These are phyloP conservation scores for Stramonita haemastoma DNA, from an alignment of 2,888 invertebrate genomes.

Conservation along the genomic window DNA sequence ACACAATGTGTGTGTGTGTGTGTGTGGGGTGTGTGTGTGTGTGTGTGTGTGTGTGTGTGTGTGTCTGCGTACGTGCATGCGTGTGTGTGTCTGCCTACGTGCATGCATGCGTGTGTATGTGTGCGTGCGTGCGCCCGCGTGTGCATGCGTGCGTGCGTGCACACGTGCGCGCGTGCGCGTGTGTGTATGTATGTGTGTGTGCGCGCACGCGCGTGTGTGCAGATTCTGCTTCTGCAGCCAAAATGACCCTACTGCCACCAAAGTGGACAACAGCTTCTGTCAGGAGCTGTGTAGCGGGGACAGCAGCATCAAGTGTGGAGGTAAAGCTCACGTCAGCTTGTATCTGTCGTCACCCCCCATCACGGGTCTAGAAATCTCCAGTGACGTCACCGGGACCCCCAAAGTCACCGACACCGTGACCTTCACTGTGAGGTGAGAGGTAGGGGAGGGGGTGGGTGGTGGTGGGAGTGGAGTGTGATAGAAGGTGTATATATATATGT, in stretches of 20 bases:
- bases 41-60: too few species aligned
- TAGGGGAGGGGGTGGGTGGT: too few species aligned
- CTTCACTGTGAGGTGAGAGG: slow-evolving; percentile 20
- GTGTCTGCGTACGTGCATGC: too few species aligned
- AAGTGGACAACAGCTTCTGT: slow-evolving; percentile 46
- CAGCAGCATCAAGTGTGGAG: slow-evolving; percentile 55
- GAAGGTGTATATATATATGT: too few species aligned
- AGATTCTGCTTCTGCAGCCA: slow-evolving; percentile 63
- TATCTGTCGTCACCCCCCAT: slow-evolving; percentile 56
- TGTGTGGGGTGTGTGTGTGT: too few species aligned
- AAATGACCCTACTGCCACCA: slow-evolving; percentile 37
- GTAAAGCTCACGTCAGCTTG: slow-evolving; percentile 56
- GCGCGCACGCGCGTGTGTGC: not conserved
- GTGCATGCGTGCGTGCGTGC: not conserved
- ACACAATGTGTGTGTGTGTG: too few species aligned
- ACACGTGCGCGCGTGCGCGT: not conserved
- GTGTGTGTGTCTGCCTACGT: too few species aligned
- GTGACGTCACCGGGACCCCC: not conserved
- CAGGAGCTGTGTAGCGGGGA: slow-evolving; percentile 57
- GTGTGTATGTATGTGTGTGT: slow-evolving; percentile 23
- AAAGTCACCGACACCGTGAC: slow-evolving; percentile 32
- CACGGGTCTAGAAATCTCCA: slow-evolving; percentile 45
- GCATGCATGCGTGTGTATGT: not conserved
- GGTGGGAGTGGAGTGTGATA: too few species aligned
- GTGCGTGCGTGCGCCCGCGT: too few species aligned